Evolutionary conservation across 2,113 vertebrate species (phyloP).

Genomic region (Fulica atra): DNA sequence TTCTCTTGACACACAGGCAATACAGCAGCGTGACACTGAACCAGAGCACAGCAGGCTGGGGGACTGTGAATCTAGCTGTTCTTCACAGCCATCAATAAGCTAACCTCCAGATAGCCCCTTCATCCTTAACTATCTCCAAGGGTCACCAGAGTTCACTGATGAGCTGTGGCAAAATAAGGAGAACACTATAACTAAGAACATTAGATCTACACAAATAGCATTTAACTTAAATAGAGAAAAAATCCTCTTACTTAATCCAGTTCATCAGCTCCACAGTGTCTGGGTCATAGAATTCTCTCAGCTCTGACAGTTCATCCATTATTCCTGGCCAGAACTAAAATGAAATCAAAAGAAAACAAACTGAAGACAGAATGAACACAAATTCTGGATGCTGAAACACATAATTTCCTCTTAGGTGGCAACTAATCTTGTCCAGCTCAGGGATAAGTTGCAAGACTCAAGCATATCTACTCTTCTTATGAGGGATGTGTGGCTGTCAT

Average conservation of each 20-base stretch:
- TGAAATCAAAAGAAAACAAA: constrained; percentile 52
- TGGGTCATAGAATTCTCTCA: constrained; percentile 98
- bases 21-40: background rate
- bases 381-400: background rate
- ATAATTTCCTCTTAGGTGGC: background rate
- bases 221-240: constrained; percentile 58
- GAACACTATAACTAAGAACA: constrained; percentile 38
- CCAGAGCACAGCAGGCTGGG: background rate
- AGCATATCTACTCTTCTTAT: background rate
- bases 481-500: background rate
- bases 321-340: constrained; percentile 93
- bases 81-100: background rate
- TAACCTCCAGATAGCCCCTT: background rate
- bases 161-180: constrained; percentile 41
- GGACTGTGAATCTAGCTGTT: background rate
- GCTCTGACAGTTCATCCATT: constrained; percentile 91
- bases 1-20: background rate
- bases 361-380: background rate
- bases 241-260: constrained; percentile 94
- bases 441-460: background rate
- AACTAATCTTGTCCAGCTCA: background rate
- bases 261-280: constrained; percentile 99
- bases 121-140: background rate
- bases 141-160: constrained; percentile 35
- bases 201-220: constrained; percentile 42